Conservation (phyloP, 2,797 vertebrate genomes). For the Triplophysa yarkandensis region DNA sequence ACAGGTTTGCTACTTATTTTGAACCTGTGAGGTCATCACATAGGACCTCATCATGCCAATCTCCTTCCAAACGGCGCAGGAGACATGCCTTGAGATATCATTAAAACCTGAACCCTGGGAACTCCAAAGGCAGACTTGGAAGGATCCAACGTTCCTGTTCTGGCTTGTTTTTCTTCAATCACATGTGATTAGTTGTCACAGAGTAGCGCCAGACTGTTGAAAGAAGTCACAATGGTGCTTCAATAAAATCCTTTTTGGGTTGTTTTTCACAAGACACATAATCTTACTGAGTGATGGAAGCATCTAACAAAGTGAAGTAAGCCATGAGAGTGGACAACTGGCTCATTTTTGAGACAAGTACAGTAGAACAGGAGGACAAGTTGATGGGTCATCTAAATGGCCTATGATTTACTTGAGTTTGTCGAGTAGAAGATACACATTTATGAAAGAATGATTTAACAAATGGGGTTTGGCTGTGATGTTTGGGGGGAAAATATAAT, state of each 20-base stretch:
- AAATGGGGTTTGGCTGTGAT: conserved; percentile 5
- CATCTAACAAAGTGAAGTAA: neutral
- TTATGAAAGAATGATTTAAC: conserved; percentile 12
- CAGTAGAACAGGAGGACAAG: neutral
- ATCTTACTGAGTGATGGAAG: conserved; percentile 10
- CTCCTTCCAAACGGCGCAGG: conserved; percentile 45
- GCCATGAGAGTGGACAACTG: neutral
- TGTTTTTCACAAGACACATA: conserved; percentile 12
- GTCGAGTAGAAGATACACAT: conserved; percentile 5
- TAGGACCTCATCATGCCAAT: conserved; percentile 43
- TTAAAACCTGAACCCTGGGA: conserved; percentile 40
- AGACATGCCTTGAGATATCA: conserved; percentile 48
- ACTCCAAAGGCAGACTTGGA: conserved; percentile 35
- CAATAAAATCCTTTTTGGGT: conserved; percentile 1
- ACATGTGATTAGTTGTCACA: conserved; percentile 37
- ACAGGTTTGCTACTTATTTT: conserved; percentile 45
- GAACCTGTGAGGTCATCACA: conserved; percentile 52
- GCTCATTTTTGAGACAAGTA: conserved; percentile 13
- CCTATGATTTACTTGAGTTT: conserved; percentile 1
- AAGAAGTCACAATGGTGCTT: conserved; percentile 12
- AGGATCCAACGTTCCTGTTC: conserved; percentile 37
- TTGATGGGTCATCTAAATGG: neutral
- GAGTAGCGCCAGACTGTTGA: conserved; percentile 16
- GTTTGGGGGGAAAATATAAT: conserved; percentile 12
- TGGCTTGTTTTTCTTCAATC: conserved; percentile 39